Conservation (phyloP, 2,113 vertebrate genomes). For the Nothobranchius furzeri region DNA sequence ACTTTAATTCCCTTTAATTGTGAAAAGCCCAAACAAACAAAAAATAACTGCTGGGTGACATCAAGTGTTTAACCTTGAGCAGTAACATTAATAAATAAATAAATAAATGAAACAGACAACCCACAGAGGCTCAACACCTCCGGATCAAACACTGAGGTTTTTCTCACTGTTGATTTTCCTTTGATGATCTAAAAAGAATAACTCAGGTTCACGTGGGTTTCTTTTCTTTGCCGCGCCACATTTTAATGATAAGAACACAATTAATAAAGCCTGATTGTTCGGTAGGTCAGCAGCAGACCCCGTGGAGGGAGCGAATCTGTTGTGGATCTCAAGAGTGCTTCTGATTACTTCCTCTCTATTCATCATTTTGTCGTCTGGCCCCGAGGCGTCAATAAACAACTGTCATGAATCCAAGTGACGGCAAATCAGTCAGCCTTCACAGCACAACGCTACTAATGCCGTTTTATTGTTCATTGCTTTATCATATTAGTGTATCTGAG, state of each 20-base stretch:
- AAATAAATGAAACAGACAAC: background rate
- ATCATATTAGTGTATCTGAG: slow-evolving; percentile 57
- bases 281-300: slow-evolving; percentile 27
- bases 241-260: slow-evolving; percentile 46
- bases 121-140: background rate
- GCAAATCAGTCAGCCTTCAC: slow-evolving; percentile 63
- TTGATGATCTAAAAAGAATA: slow-evolving; percentile 9
- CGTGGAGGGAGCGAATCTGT: slow-evolving; percentile 46
- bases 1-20: slow-evolving; percentile 71
- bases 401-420: slow-evolving; percentile 69
- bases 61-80: slow-evolving; percentile 61
- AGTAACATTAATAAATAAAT: slow-evolving; percentile 6
- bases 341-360: slow-evolving; percentile 75
- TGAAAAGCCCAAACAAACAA: slow-evolving; percentile 48
- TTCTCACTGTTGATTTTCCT: slow-evolving; percentile 14
- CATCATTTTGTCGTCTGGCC: slow-evolving; percentile 70
- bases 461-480: slow-evolving; percentile 60
- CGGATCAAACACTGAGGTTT: background rate
- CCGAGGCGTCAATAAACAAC: slow-evolving; percentile 76
- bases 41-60: slow-evolving; percentile 39
- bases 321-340: slow-evolving; percentile 62
- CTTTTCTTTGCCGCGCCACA: slow-evolving; percentile 14
- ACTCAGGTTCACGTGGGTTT: slow-evolving; percentile 17
- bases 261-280: slow-evolving; percentile 65
- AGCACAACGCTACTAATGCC: slow-evolving; percentile 59